Base-by-base conservation (phyloP, 2,888 invertebrate species). In the Allacma fusca region DNA sequence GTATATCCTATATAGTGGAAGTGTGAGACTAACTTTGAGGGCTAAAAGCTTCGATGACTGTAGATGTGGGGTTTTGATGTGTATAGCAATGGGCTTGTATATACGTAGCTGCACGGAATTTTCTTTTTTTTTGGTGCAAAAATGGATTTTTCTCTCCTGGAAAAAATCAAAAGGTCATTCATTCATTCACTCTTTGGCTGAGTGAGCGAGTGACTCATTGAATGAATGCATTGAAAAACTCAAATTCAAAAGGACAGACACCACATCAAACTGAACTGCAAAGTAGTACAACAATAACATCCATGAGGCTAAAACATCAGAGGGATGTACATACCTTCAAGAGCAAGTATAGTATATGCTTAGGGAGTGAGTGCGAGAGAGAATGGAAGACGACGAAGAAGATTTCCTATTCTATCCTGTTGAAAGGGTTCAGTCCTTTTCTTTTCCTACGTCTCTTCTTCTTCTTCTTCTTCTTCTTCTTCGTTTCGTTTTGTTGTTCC, bases 161-260 rank as follows among this genome's bases (percentile, higher is more conserved):
- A 76, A 76, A 70, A 76, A 76, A 70, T 76, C 70, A 76, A 70
- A 76, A 76, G 76, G 76, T 76, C 76, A 76, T 76, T 76, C 69
- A 76, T 76, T 76, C 76, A 67, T 69, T 76, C 69, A 67, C 43
- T 69, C 57, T 69, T 50, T 68, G 76, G 68, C 23, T 34, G 76
- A 73, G 73, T 62, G 73, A 73, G 73, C 64, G 73, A 76, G 68
- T 76, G 76, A 68, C 76, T 76, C 76, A 70, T 76, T 76, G 69
- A 76, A 68, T 76, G 75, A 76, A 76, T 70, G 62, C 70, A 76
- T 76, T 76, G 76, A 76, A 76, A 76, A 75, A 70, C 65, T 74
- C 70, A 70, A 70, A 76, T 76, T 76, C 70, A 76, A 76, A 76
- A 76, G 76, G 70, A 76, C 70, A 76, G 76, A 76, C 70, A 76